A percentile compares a stretch with the other conserved stretches of the same genome.
Conservation (phyloP, 1,140 invertebrate genomes). For the Lithobius niger region DNA sequence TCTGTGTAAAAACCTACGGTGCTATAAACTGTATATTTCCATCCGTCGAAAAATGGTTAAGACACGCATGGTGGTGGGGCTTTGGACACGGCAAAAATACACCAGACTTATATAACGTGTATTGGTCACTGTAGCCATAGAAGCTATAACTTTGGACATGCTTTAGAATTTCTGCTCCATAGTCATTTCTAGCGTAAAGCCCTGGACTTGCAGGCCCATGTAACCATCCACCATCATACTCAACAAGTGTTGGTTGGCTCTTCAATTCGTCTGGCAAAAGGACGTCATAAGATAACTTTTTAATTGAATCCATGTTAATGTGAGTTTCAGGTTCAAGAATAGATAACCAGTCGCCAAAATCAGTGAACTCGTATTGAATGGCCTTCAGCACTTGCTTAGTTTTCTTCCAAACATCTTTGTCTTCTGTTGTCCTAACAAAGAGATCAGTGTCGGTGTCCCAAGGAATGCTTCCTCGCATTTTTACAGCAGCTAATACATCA, state of each 20-base stretch:
- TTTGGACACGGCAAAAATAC: constrained; percentile 10
- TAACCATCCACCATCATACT: constrained; percentile 22
- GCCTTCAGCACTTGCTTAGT: constrained; percentile 16
- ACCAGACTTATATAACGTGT: constrained; percentile 8
- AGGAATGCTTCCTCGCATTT: constrained; percentile 22
- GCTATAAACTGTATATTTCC: constrained; percentile 4
- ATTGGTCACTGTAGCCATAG: not conserved
- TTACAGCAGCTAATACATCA: constrained; percentile 24
- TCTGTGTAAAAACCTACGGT: no score
- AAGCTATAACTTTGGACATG: constrained; percentile 15
- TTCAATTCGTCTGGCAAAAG: not conserved
- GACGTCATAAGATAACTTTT: constrained; percentile 9
- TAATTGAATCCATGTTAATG: constrained; percentile 5
- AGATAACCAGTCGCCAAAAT: constrained; percentile 16
- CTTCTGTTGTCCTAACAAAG: no score
- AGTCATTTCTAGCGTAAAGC: constrained; percentile 24
- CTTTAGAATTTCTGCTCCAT: constrained; percentile 21
- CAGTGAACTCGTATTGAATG: constrained; percentile 10
- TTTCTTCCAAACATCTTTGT: no score
- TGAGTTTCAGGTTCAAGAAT: constrained; percentile 5
- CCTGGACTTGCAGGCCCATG: constrained; percentile 25
- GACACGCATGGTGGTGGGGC: constrained; percentile 1
- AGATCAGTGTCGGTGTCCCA: constrained; percentile 27
- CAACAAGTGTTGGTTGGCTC: constrained; percentile 20
- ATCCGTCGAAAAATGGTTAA: not conserved